Percentiles rank a stretch among this genome's conserved stretches.
phyloP scores from a whole-genome alignment of 2,113 vertebrate species.

The Pundamilia nyererei region DNA sequence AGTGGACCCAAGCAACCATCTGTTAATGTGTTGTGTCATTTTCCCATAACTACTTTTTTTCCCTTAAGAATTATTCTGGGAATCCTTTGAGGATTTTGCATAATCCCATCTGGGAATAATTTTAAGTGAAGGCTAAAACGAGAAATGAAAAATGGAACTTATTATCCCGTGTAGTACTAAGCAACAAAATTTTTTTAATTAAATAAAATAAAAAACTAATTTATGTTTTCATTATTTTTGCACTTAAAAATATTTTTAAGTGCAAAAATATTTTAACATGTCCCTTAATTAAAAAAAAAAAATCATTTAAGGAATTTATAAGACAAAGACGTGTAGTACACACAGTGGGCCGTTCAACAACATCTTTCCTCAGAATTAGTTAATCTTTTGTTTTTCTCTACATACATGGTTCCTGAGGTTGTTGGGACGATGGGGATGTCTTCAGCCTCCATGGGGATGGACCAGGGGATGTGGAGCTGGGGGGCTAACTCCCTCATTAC shows the following conservation, averaged over 20 bases:
- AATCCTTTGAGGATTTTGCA: not conserved
- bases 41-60: not conserved
- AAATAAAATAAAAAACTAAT: not conserved
- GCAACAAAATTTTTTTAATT: not conserved
- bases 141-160: not conserved
- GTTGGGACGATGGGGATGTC: constrained; percentile 98
- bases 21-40: not conserved
- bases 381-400: not conserved
- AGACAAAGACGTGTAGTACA: not conserved
- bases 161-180: not conserved
- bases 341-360: not conserved
- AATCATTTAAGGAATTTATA: not conserved
- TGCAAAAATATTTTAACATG: not conserved
- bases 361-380: not conserved
- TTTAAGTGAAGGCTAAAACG: not conserved
- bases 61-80: not conserved
- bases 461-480: constrained; percentile 96
- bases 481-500: constrained; percentile 96
- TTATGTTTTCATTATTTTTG: not conserved
- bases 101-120: not conserved
- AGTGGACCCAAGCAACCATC: not conserved
- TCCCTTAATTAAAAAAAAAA: not conserved
- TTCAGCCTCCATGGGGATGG: constrained; percentile 92
- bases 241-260: not conserved
- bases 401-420: constrained; percentile 95